Conservation (phyloP, 2,888 invertebrate genomes). For the Phortica magna region DNA sequence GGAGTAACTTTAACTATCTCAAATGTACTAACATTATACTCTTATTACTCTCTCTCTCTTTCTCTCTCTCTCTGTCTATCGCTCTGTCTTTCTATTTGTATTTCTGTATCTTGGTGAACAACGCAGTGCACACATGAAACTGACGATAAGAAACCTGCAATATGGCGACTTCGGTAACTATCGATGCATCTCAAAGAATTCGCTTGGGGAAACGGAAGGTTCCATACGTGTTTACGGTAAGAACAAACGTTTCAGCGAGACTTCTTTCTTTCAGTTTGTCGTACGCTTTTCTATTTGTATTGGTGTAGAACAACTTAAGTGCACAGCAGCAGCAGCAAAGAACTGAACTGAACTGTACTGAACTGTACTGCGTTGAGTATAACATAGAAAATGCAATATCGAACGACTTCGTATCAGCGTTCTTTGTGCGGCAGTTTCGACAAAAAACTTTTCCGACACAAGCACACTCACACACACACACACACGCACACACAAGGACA, state of each 20-base stretch:
- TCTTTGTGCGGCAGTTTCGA: conserved; percentile 69
- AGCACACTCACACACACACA: conserved; percentile 32
- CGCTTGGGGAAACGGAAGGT: conserved; percentile 94
- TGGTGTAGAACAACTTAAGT: conserved; percentile 18
- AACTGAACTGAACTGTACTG: conserved; percentile 16
- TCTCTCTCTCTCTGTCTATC: conserved; percentile 20
- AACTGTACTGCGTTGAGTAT: neutral
- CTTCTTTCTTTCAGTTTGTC: neutral
- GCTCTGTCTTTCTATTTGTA: neutral
- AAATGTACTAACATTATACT: conserved; percentile 8
- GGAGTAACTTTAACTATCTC: conserved; percentile 19
- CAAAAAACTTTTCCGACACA: conserved; percentile 65
- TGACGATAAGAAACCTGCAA: conserved; percentile 91
- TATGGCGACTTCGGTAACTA: conserved; percentile 93
- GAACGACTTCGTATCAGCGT: conserved; percentile 45
- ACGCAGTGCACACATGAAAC: conserved; percentile 89
- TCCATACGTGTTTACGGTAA: conserved; percentile 94
- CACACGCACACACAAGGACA: neutral
- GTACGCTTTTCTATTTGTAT: conserved; percentile 7
- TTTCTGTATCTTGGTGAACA: neutral
- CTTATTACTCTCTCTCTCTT: neutral
- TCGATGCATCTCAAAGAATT: conserved; percentile 95
- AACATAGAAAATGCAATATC: conserved; percentile 62
- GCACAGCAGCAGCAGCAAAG: conserved; percentile 7
- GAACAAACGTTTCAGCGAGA: conserved; percentile 59